Conservation (phyloP, 2,888 invertebrate species). For the Eristalis arbustorum region DNA sequence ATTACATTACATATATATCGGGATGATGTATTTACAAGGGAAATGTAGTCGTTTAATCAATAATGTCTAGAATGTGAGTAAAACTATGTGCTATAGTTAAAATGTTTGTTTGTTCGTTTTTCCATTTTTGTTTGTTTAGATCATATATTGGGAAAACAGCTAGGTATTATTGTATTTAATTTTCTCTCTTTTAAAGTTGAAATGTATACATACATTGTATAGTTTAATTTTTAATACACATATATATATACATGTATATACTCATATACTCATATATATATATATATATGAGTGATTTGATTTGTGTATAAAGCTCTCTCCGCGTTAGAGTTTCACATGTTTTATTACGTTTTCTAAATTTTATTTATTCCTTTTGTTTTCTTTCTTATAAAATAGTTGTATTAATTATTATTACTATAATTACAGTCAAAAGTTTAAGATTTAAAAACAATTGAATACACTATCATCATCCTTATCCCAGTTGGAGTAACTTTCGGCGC, state of each 20-base stretch:
- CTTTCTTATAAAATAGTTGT: slow-evolving; percentile 59
- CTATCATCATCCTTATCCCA: slow-evolving; percentile 59
- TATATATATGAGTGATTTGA: slow-evolving; percentile 48
- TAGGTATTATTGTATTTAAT: slow-evolving; percentile 15
- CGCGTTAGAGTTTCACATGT: slow-evolving; percentile 45
- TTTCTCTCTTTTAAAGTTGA: slow-evolving; percentile 19
- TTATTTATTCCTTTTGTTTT: background rate
- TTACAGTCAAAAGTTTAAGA: slow-evolving; percentile 58
- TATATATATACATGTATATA: slow-evolving; percentile 49
- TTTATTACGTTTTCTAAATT: background rate
- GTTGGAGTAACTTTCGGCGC: slow-evolving; percentile 49
- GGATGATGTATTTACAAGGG: slow-evolving; percentile 57
- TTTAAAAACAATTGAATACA: slow-evolving; percentile 45
- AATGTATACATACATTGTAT: slow-evolving; percentile 24
- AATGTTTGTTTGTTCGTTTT: slow-evolving; percentile 26
- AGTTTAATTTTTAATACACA: slow-evolving; percentile 56
- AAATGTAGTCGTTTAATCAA: slow-evolving; percentile 7
- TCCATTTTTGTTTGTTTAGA: background rate
- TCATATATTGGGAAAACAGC: slow-evolving; percentile 51
- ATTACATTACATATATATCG: slow-evolving; percentile 13
- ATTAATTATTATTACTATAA: slow-evolving; percentile 62
- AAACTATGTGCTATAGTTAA: slow-evolving; percentile 57
- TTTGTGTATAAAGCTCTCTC: slow-evolving; percentile 67
- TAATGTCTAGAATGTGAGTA: slow-evolving; percentile 20
- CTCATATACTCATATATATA: slow-evolving; percentile 3